A percentile compares a stretch with the other conserved stretches of the same genome.
Evolutionary conservation across 2,113 vertebrate genomes (phyloP).

Genomic region (Apeltes quadracus): DNA sequence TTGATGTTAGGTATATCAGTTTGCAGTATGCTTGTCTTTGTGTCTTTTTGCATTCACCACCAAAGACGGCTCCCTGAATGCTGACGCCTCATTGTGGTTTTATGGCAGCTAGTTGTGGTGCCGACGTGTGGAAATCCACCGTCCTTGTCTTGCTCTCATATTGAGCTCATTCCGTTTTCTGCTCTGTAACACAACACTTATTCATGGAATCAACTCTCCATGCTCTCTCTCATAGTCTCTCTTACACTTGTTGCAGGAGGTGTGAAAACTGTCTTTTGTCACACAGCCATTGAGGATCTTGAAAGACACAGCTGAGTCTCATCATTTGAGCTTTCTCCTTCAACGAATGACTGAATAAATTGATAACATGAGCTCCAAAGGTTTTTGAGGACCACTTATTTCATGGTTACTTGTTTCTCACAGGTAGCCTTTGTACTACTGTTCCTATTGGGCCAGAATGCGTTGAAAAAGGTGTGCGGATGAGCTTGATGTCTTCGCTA

Average conservation of each 20-base stretch:
- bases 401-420: not conserved
- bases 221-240: not conserved
- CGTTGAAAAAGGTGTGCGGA: not conserved
- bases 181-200: not conserved
- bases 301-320: not conserved
- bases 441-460: not conserved
- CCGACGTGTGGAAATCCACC: conserved; percentile 25
- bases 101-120: conserved; percentile 20
- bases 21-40: not conserved
- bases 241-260: conserved; percentile 25
- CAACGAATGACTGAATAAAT: not conserved
- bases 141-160: not conserved
- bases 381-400: not conserved
- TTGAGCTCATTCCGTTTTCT: not conserved
- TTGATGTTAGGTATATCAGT: not conserved
- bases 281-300: not conserved
- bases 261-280: conserved; percentile 22
- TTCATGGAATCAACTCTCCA: not conserved
- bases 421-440: not conserved
- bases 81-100: conserved; percentile 35
- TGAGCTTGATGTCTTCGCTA: conserved; percentile 25
- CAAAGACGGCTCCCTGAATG: not conserved
- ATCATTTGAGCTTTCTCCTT: conserved; percentile 38
- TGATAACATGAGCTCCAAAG: conserved; percentile 1
- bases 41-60: not conserved